Conservation (phyloP, 2,888 invertebrate genomes). For the Ligdia adustata region DNA sequence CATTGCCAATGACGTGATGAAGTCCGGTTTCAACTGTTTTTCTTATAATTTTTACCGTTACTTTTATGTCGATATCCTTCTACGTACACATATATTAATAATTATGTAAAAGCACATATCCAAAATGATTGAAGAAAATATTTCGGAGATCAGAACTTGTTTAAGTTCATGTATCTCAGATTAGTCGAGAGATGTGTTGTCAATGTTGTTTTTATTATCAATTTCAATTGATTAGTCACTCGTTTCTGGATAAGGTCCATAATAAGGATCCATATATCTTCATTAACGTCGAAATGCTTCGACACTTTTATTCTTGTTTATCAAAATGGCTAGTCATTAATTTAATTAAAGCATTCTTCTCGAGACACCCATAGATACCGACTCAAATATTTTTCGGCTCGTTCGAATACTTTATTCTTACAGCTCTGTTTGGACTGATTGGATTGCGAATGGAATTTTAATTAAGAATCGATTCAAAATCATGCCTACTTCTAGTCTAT, state of each 20-base stretch:
- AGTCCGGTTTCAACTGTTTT: slow-evolving; percentile 1
- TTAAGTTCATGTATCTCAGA: not conserved
- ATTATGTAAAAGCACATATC: too few species aligned
- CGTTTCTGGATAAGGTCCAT: slow-evolving; percentile 25
- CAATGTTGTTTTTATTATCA: not conserved
- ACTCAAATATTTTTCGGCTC: slow-evolving; percentile 58
- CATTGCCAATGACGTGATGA: slow-evolving; percentile 18
- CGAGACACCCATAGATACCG: slow-evolving; percentile 64
- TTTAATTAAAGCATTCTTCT: slow-evolving; percentile 78
- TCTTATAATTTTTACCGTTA: not conserved
- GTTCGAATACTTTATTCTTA: slow-evolving; percentile 53
- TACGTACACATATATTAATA: too few species aligned
- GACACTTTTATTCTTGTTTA: slow-evolving; percentile 62
- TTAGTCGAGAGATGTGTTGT: slow-evolving; percentile 6
- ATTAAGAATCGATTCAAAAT: slow-evolving; percentile 52
- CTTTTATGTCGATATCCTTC: too few species aligned
- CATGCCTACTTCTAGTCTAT: too few species aligned
- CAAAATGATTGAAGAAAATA: not conserved
- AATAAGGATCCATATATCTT: slow-evolving; percentile 60
- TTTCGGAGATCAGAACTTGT: not conserved
- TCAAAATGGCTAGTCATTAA: slow-evolving; percentile 73
- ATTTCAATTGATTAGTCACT: slow-evolving; percentile 28
- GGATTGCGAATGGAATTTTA: slow-evolving; percentile 72
- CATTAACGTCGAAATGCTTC: slow-evolving; percentile 68
- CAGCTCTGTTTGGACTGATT: slow-evolving; percentile 53